Evolutionary conservation across 2,113 vertebrate species (phyloP).

Genomic region (Tichodroma muraria): DNA sequence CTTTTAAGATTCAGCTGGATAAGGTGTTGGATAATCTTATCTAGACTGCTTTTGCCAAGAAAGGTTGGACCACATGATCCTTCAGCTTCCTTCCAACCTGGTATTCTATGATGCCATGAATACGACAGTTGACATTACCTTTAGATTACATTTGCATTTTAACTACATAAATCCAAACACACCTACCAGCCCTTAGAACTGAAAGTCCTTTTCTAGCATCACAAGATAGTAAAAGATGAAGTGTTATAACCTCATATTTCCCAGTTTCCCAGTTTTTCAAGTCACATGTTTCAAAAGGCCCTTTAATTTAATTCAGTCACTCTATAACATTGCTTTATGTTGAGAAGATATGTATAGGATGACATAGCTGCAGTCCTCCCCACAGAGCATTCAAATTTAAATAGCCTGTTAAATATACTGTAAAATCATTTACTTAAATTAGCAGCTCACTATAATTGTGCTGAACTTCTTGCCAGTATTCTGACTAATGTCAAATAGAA

Average conservation of each 20-base stretch:
- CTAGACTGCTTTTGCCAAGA: neutral
- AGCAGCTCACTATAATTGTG: neutral
- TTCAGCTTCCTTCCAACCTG: neutral
- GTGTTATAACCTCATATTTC: neutral
- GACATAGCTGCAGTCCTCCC: neutral
- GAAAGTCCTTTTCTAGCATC: neutral
- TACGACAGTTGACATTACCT: neutral
- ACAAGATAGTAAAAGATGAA: neutral
- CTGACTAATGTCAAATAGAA: neutral
- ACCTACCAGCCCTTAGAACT: neutral
- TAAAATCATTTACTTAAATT: neutral
- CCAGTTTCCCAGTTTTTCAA: neutral
- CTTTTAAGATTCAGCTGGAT: neutral
- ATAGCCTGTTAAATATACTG: neutral
- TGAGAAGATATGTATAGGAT: neutral
- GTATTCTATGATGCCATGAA: neutral
- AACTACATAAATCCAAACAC: neutral
- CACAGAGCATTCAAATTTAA: neutral
- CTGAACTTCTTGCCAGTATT: neutral
- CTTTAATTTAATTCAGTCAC: neutral
- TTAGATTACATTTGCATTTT: neutral
- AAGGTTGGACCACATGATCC: neutral
- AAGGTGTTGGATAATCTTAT: neutral
- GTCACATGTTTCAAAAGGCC: neutral
- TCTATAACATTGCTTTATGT: neutral